Evolutionary conservation across 2,888 invertebrate genomes (phyloP).

Genomic region (Nemurella pictetii): DNA sequence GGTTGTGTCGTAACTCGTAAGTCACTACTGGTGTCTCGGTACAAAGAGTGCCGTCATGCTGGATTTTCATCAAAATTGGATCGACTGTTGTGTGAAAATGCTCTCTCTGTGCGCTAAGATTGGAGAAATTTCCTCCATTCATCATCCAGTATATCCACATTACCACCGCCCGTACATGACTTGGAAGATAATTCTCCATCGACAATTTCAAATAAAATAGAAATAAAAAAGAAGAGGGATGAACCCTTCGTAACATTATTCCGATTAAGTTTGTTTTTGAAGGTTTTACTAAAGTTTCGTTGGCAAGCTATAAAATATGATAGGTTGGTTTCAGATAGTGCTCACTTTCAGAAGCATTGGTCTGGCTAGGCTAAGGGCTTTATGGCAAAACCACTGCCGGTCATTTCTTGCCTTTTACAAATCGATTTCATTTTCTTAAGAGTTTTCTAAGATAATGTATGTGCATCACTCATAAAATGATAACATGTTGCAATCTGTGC

Average conservation of each 20-base stretch:
- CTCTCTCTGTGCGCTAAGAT: not conserved
- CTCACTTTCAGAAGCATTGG: not conserved
- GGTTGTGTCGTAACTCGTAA: not conserved
- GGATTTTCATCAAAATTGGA: not conserved
- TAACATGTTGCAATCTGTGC: not conserved
- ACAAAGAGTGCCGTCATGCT: not conserved
- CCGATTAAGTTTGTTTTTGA: constrained; percentile 30
- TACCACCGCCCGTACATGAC: not conserved
- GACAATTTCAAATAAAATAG: constrained; percentile 23
- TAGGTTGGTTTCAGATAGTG: not conserved
- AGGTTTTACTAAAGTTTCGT: constrained; percentile 21
- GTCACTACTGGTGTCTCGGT: not conserved
- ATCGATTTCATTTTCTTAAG: constrained; percentile 40
- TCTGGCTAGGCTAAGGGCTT: not conserved
- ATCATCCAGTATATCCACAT: not conserved
- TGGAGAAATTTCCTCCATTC: not conserved
- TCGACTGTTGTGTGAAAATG: too few species aligned
- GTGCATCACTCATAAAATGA: constrained; percentile 25
- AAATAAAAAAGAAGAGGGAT: constrained; percentile 4
- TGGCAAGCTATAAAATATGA: constrained; percentile 24
- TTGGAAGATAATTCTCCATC: constrained; percentile 11
- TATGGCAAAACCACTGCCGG: constrained; percentile 13
- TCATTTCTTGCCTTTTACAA: constrained; percentile 23
- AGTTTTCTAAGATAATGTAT: constrained; percentile 32
- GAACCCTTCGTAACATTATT: constrained; percentile 26